Evolutionary conservation across 2,113 vertebrate genomes (phyloP).

Genomic region (Pelvicachromis taeniatus): DNA sequence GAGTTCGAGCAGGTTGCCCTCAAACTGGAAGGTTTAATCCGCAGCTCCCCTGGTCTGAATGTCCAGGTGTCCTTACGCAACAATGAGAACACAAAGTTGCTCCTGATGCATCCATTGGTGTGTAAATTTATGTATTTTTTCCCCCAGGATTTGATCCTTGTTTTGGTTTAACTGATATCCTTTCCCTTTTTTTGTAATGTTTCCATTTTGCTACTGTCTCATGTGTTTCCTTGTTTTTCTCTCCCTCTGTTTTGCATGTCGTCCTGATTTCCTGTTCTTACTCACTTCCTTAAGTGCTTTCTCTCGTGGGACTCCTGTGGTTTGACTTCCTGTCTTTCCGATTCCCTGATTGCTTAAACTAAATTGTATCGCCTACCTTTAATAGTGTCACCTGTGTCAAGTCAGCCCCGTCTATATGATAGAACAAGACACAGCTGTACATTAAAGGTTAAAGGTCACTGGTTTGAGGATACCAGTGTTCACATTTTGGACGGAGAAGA

Average conservation of each 20-base stretch:
- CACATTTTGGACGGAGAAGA: not conserved
- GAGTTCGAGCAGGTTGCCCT: not conserved
- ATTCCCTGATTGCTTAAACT: not conserved
- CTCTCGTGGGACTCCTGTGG: not conserved
- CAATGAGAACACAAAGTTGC: not conserved
- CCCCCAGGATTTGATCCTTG: accelerated
- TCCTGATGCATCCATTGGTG: not conserved
- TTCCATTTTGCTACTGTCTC: not conserved
- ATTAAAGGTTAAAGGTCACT: not conserved
- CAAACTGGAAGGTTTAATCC: not conserved
- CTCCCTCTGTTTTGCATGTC: not conserved
- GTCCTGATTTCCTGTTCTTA: not conserved
- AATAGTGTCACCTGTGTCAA: not conserved
- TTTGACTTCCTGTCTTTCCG: not conserved
- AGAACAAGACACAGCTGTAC: not conserved
- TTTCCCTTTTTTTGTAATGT: not conserved
- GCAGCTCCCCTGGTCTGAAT: not conserved
- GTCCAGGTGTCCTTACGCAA: not conserved
- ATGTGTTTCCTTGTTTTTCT: not conserved
- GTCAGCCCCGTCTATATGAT: not conserved
- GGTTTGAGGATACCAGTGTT: not conserved
- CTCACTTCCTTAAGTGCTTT: not conserved
- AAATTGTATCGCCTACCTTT: not conserved
- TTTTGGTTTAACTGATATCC: not conserved
- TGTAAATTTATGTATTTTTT: not conserved